A percentile compares a stretch with the other conserved stretches of the same genome.
These are phyloP conservation scores for Prenolepis imparis DNA, from an alignment of 2,888 invertebrate species.

Conservation along the genomic window DNA sequence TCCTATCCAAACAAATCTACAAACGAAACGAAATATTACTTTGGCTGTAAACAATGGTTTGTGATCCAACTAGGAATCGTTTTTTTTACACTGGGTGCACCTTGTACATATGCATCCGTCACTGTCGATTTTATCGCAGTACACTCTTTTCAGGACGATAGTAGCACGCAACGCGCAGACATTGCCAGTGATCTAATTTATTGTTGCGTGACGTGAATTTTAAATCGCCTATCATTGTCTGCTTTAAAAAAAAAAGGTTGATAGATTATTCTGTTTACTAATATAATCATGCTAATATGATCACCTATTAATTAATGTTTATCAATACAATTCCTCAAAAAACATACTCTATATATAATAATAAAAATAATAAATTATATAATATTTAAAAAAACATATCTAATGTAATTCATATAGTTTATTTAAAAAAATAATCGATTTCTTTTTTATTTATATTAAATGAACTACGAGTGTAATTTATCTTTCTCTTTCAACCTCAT, in stretches of 20 bases:
- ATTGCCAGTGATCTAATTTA: constrained; percentile 41
- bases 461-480: background rate
- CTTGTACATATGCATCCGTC: constrained; percentile 40
- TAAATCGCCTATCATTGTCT: constrained; percentile 19
- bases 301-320: background rate
- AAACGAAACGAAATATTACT: background rate
- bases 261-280: background rate
- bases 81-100: constrained; percentile 31
- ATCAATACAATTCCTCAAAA: background rate
- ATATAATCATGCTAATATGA: background rate
- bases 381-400: background rate
- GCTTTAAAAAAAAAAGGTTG: background rate
- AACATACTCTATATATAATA: background rate
- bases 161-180: constrained; percentile 21
- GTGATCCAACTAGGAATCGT: background rate
- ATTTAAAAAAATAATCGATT: background rate
- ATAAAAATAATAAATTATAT: background rate
- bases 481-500: background rate
- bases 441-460: background rate
- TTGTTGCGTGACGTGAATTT: constrained; percentile 41
- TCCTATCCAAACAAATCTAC: background rate
- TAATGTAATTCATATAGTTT: background rate
- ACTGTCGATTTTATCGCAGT: constrained; percentile 54
- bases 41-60: background rate
- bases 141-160: constrained; percentile 35